Percentiles rank a stretch among this genome's conserved stretches.
Conservation (phyloP, 2,888 invertebrate species). For the Thecocarcelia acutangulata region DNA sequence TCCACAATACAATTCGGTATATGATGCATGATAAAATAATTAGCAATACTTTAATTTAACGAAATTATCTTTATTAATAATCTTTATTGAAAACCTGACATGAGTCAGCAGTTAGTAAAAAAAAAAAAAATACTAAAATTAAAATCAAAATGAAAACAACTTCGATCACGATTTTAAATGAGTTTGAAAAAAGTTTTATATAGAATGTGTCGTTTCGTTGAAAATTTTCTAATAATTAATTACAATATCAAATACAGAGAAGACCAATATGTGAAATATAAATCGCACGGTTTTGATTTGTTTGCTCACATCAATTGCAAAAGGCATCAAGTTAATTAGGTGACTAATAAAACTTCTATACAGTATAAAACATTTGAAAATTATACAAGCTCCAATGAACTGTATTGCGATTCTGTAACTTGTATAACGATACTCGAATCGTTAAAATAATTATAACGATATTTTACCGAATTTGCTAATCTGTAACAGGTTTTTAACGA, state of each 20-base stretch:
- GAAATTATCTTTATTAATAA: constrained; percentile 50
- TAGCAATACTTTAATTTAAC: constrained; percentile 51
- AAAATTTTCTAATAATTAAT: constrained; percentile 30
- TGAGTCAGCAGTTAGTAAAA: constrained; percentile 45
- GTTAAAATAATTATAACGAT: no score
- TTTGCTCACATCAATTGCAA: no score
- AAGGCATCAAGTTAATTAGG: no score
- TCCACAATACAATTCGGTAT: constrained; percentile 23
- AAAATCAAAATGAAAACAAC: constrained; percentile 30
- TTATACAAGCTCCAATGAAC: no score
- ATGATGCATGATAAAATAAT: constrained; percentile 59
- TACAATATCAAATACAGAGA: neutral
- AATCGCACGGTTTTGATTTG: no score
- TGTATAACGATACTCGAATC: no score
- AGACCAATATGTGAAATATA: neutral
- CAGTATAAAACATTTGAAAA: no score
- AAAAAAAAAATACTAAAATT: no score
- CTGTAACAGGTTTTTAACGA: no score
- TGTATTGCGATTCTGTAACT: no score
- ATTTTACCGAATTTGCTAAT: no score
- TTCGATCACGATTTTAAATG: constrained; percentile 58
- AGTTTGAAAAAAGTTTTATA: neutral
- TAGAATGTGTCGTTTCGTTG: neutral
- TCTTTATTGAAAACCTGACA: constrained; percentile 31
- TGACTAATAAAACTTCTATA: no score